phyloP scores from a whole-genome alignment of 2,113 vertebrate species.

The Lonchura striata region DNA sequence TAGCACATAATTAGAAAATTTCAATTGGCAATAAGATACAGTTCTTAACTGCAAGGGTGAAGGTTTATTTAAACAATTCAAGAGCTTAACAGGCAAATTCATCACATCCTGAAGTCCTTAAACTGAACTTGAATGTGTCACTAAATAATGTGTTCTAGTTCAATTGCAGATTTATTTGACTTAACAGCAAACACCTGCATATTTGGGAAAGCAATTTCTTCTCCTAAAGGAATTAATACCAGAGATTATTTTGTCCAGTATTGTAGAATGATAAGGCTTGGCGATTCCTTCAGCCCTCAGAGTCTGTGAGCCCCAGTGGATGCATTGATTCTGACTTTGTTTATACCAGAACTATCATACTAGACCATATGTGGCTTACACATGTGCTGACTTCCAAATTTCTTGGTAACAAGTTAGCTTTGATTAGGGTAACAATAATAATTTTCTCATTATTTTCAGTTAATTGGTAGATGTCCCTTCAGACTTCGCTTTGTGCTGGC shows the following conservation, averaged over 20 bases:
- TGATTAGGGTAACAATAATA: background rate
- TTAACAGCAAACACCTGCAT: background rate
- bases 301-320: background rate
- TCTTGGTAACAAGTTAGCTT: background rate
- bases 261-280: background rate
- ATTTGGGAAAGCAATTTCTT: background rate
- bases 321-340: background rate
- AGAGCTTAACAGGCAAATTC: background rate
- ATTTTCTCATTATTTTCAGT: slow-evolving; percentile 32
- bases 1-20: background rate
- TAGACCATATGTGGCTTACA: background rate
- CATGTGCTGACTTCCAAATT: background rate
- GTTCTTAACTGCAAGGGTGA: background rate
- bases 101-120: background rate
- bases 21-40: background rate
- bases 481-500: background rate
- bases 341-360: background rate
- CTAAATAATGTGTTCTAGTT: background rate
- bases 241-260: background rate
- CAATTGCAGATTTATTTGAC: background rate
- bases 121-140: background rate
- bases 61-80: background rate
- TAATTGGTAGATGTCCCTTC: slow-evolving; percentile 33
- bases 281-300: background rate
- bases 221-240: background rate